A percentile compares a stretch with the other conserved stretches of the same genome.
These are phyloP conservation scores for Siniperca scherzeri DNA, from an alignment of 2,797 vertebrate species.

Conservation along the genomic window DNA sequence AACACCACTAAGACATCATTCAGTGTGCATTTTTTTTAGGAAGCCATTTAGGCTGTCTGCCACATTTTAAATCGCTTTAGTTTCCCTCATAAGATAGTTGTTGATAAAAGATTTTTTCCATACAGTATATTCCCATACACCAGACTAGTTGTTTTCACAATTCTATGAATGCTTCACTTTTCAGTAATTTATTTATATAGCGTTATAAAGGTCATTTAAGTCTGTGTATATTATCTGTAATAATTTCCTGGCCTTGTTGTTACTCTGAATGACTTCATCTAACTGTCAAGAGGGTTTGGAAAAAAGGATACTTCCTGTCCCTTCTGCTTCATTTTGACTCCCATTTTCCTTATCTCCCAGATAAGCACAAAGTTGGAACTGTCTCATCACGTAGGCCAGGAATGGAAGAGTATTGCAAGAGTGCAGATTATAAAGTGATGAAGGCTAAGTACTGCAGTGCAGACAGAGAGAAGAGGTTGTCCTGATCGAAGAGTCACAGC, in stretches of 20 bases:
- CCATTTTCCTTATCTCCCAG: slow-evolving; percentile 59
- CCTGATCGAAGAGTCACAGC: slow-evolving; percentile 56
- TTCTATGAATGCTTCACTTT: slow-evolving; percentile 3
- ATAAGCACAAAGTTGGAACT: slow-evolving; percentile 52
- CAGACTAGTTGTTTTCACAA: neutral
- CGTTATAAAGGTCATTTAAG: neutral
- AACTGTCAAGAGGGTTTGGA: slow-evolving; percentile 1
- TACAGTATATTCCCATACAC: neutral
- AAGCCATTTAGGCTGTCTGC: slow-evolving; percentile 15
- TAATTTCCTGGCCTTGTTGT: slow-evolving; percentile 3
- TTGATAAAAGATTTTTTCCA: slow-evolving; percentile 25
- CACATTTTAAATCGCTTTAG: slow-evolving; percentile 21
- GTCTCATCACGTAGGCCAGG: slow-evolving; percentile 55
- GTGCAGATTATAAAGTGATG: slow-evolving; percentile 60
- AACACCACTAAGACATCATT: slow-evolving; percentile 44
- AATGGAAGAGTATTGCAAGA: slow-evolving; percentile 40
- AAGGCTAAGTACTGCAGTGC: slow-evolving; percentile 76
- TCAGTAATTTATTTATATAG: slow-evolving; percentile 6
- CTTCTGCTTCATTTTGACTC: slow-evolving; percentile 46
- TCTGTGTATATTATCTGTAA: neutral
- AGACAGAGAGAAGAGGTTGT: slow-evolving; percentile 56
- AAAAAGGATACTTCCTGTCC: slow-evolving; percentile 34
- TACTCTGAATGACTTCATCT: slow-evolving; percentile 10
- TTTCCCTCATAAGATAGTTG: slow-evolving; percentile 11
- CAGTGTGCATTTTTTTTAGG: slow-evolving; percentile 27